These are phyloP conservation scores for Psittacula derbiana DNA, from an alignment of 2,797 vertebrate genomes.

Conservation along the genomic window DNA sequence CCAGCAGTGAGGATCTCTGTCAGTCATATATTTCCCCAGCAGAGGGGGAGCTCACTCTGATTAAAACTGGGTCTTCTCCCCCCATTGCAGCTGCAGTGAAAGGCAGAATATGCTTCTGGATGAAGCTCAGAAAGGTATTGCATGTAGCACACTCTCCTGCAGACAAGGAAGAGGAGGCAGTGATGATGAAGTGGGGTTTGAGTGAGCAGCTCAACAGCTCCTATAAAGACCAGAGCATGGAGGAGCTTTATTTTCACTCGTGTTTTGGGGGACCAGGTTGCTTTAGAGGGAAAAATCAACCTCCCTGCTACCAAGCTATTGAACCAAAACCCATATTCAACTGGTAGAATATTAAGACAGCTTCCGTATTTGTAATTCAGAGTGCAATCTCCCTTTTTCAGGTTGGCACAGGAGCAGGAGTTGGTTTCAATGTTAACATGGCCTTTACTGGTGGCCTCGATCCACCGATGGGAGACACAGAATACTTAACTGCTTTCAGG, in stretches of 20 bases:
- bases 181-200: background rate
- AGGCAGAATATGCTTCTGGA: background rate
- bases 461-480: conserved; percentile 91
- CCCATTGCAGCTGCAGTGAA: background rate
- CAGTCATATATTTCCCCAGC: conserved; percentile 30
- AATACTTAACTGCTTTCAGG: conserved; percentile 96
- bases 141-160: background rate
- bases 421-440: conserved; percentile 95
- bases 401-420: conserved; percentile 89
- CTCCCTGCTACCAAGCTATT: background rate
- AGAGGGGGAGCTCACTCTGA: conserved; percentile 49
- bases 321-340: background rate
- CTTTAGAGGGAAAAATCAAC: background rate
- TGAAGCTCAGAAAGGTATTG: background rate
- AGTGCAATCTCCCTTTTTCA: conserved; percentile 44
- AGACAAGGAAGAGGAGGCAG: background rate
- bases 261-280: background rate
- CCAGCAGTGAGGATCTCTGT: background rate
- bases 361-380: background rate
- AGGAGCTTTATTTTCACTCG: background rate
- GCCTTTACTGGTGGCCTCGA: conserved; percentile 95
- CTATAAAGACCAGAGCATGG: background rate
- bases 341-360: background rate
- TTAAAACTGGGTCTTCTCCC: background rate
- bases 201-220: background rate